Percentiles rank a stretch among this genome's conserved stretches.
Evolutionary conservation across 2,888 invertebrate species (phyloP).

Genomic region (Hypolimnas misippus): DNA sequence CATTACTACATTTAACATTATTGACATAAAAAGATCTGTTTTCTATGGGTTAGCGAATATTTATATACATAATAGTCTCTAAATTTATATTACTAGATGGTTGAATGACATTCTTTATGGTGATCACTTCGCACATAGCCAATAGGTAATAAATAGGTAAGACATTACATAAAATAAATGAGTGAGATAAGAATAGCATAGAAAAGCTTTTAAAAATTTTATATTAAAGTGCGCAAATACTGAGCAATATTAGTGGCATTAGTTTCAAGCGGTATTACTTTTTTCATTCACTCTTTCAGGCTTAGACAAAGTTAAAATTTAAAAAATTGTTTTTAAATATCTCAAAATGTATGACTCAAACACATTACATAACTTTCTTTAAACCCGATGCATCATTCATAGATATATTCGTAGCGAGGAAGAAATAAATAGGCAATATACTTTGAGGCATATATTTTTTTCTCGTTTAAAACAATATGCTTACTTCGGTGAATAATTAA

Average conservation of each 20-base stretch:
- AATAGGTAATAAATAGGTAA: too few species aligned
- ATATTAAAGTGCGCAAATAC: neutral
- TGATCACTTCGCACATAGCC: too few species aligned
- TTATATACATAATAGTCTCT: too few species aligned
- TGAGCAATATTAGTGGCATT: neutral
- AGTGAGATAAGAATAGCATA: conserved; percentile 1
- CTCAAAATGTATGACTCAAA: too few species aligned
- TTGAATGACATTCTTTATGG: too few species aligned
- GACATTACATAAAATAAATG: too few species aligned
- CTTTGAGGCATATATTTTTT: conserved; percentile 12
- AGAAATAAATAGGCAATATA: conserved; percentile 10
- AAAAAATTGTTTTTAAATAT: too few species aligned
- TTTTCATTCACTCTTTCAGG: neutral
- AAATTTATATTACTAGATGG: too few species aligned
- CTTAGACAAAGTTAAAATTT: conserved; percentile 1
- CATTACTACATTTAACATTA: too few species aligned
- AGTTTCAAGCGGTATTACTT: neutral
- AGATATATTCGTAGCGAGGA: neutral
- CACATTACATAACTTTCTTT: conserved; percentile 6
- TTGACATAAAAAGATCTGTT: too few species aligned
- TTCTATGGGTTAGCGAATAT: too few species aligned
- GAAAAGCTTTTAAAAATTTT: neutral
- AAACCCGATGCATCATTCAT: neutral
- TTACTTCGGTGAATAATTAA: conserved; percentile 85
- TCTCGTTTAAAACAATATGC: conserved; percentile 44